Evolutionary conservation across 2,113 vertebrate genomes (phyloP), one percentile per base, ranked within the genome.

Genomic region (Artemisiospiza belli): DNA sequence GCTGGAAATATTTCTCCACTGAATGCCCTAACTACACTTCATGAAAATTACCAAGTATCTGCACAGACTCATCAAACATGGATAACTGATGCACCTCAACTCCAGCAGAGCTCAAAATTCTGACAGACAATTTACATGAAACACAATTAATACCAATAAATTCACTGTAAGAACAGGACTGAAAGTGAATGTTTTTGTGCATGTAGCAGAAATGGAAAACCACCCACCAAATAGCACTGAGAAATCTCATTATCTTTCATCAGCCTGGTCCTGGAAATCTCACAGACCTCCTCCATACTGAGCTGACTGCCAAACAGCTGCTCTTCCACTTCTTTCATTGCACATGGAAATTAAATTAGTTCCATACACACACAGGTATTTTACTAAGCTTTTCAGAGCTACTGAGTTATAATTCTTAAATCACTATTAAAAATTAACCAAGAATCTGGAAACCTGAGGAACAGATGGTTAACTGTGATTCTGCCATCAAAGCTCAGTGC

Each of bases 91-190:
- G 25, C 62, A 69, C 59, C 54, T 21, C n/a, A 75, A 61, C 58
- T 79, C 87, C 77, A 89, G 58, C 74, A 87, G 58, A 85, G 62
- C 20, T 69, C 79, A 72, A 41, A 73, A 37, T 22, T n/a, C 55
- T 55, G 51, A 63, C 33, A 87, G 58, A 73, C 37, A 67, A 63
- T 86, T 85, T 73, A 57, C 85, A 91, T 33, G 15, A 46, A 94
- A 79, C 44, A 83, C 54, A 85, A 85, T 79, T 91, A 89, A 91
- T 66, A 64, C 6, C 30, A 67, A 69, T 55, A 92, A 82, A 95
- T 62, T 79, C 59, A 63, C 22, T 37, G 63, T 55, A 72, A 72
- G 54, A 90, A 35, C 15, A n/a, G 44, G 11, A 54, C n/a, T 46
- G 61, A 52, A 87, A 67, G 35, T 12, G 14, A 79, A 35, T 20